Evolutionary conservation across 2,888 invertebrate genomes (phyloP), one percentile per base, ranked within the genome.

Genomic region (Pilophorus perplexus): DNA sequence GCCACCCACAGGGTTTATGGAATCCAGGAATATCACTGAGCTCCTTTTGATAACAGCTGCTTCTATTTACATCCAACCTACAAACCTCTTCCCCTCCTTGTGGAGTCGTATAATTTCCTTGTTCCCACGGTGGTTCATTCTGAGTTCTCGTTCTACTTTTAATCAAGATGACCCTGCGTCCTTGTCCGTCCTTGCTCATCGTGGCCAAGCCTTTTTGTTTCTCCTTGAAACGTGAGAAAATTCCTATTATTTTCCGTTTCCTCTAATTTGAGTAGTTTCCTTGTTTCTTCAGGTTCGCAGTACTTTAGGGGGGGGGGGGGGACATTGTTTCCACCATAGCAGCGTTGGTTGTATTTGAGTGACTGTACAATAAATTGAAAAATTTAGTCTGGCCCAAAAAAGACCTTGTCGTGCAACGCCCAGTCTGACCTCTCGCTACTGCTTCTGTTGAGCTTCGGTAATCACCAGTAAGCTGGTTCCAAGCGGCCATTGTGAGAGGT

Each of bases 21-120:
- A 42, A 42, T 42, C 20, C 42, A 20, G 42, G 3, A 14, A 46
- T 23, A 46, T 5, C 6, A 12, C 23, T 5, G 2, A 3, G 28
- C 28, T 52, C 28, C 52, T 28, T 20, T 55, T 59, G 59, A 59
- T 42, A 42, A 59, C 42, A 59, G 59, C 59, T 59, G 59, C 33
- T 52, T 52, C 59, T 59, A 59, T 59, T 59, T 59, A 59, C 59
- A 59, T 59, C 22, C 59, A 42, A 59, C 59, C 59, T 59, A 59
- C 59, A 40, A 59, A 59, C 57, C 57, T 54, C 33, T 37, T 38
- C 20, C 6, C 22, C 23, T 48, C 18, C 28, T 27, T 10, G 4
- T 18, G 2, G 28, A n/a, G n/a, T n/a, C n/a, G n/a, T n/a, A n/a
- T n/a, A n/a, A n/a, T 62, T 62, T 62, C 62, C 62, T 62, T 14